Percentiles rank a stretch among this genome's conserved stretches.
Evolutionary conservation across 64 coral and sea anemone species (phyloP).

Genomic region (Porites lutea): DNA sequence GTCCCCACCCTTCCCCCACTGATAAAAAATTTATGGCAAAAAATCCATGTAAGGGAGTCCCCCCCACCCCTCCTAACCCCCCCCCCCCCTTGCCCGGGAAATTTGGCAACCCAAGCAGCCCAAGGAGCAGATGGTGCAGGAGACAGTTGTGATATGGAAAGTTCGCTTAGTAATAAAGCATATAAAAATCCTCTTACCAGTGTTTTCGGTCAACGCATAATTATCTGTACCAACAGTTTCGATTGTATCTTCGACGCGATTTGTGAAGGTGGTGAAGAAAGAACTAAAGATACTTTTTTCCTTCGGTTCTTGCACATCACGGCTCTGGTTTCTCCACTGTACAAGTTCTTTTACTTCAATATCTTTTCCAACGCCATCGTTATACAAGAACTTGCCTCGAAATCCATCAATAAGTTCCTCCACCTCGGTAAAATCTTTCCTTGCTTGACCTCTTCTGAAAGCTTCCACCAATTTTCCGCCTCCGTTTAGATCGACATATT

Average conservation of each 20-base stretch:
- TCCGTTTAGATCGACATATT: conserved; percentile 69
- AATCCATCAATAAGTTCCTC: conserved; percentile 69
- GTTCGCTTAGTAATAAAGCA: not conserved
- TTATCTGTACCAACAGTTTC: conserved; percentile 16
- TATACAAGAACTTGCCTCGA: conserved; percentile 67
- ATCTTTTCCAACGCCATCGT: conserved; percentile 75
- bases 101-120: too few species aligned
- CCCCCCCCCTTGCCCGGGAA: too few species aligned
- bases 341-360: conserved; percentile 69
- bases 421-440: conserved; percentile 76
- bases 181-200: not conserved
- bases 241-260: conserved; percentile 3
- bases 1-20: too few species aligned
- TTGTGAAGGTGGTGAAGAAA: conserved; percentile 1
- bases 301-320: conserved; percentile 32
- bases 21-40: too few species aligned
- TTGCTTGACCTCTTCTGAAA: conserved; percentile 59
- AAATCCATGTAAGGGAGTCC: too few species aligned
- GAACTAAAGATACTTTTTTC: not conserved
- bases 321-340: conserved; percentile 52
- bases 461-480: conserved; percentile 76
- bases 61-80: too few species aligned
- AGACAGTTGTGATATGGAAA: not conserved
- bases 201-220: not conserved
- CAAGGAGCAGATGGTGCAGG: not conserved